Conservation (phyloP, 2,113 vertebrate species). For the Halichoeres trimaculatus region DNA sequence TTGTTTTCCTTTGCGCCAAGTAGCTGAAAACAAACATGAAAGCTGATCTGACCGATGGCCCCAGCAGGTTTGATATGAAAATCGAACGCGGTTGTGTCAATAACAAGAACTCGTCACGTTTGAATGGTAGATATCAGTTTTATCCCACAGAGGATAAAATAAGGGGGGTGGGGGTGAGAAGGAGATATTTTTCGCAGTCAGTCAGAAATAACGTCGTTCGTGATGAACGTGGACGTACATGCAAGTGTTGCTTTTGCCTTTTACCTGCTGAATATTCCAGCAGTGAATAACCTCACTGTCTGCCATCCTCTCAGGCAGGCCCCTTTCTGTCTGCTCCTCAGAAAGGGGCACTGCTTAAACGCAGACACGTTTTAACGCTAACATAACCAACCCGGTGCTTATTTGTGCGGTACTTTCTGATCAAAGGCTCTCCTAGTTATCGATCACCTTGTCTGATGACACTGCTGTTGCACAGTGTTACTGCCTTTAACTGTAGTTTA, state of each 20-base stretch:
- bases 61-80: slow-evolving; percentile 31
- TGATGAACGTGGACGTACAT: slow-evolving; percentile 23
- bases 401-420: slow-evolving; percentile 36
- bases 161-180: not conserved
- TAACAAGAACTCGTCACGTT: slow-evolving; percentile 18
- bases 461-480: slow-evolving; percentile 28
- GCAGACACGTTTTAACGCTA: slow-evolving; percentile 43
- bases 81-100: slow-evolving; percentile 7
- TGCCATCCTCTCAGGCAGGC: slow-evolving; percentile 63
- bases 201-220: slow-evolving; percentile 17
- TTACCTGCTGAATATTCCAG: slow-evolving; percentile 61
- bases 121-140: slow-evolving; percentile 44
- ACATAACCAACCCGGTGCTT: slow-evolving; percentile 22
- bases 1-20: slow-evolving; percentile 48
- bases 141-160: not conserved
- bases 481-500: slow-evolving; percentile 53
- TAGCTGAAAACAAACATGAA: slow-evolving; percentile 55
- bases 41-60: slow-evolving; percentile 30
- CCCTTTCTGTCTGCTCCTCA: slow-evolving; percentile 60
- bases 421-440: slow-evolving; percentile 24
- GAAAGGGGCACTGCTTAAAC: slow-evolving; percentile 40
- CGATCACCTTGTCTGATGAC: slow-evolving; percentile 8
- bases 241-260: slow-evolving; percentile 25
- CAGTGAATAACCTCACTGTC: slow-evolving; percentile 59
- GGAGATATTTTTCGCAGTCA: slow-evolving; percentile 15